These are phyloP conservation scores for Naso thynnoides DNA, from an alignment of 2,797 vertebrate species.

Conservation along the genomic window DNA sequence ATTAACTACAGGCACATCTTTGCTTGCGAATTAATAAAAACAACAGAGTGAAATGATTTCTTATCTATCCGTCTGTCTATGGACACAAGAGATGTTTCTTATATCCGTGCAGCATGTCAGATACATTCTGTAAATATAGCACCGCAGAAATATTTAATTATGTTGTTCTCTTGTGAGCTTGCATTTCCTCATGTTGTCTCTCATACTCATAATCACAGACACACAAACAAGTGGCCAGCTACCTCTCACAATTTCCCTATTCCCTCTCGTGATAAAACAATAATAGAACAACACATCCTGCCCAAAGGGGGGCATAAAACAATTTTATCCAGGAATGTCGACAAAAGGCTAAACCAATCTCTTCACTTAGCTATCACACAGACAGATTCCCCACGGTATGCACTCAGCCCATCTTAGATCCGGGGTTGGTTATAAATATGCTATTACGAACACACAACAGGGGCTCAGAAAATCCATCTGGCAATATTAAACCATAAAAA, in stretches of 20 bases:
- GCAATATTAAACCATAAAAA: constrained; percentile 79
- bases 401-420: constrained; percentile 54
- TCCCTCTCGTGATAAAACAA: constrained; percentile 78
- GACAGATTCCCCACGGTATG: constrained; percentile 64
- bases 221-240: constrained; percentile 28
- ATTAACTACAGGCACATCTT: too few relatives aligned
- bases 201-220: constrained; percentile 32
- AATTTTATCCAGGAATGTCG: constrained; percentile 73
- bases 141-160: constrained; percentile 2
- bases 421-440: constrained; percentile 74
- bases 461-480: constrained; percentile 63
- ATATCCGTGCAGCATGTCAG: neutral
- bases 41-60: neutral
- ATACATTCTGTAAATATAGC: constrained; percentile 5
- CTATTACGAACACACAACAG: constrained; percentile 67
- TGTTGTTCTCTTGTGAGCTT: constrained; percentile 24
- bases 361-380: constrained; percentile 72
- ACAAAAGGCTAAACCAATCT: constrained; percentile 81
- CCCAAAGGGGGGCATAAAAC: constrained; percentile 75
- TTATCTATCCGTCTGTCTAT: constrained; percentile 4
- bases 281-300: constrained; percentile 70
- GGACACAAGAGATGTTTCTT: constrained; percentile 4
- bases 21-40: neutral
- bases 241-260: constrained; percentile 61
- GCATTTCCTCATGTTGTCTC: constrained; percentile 22